Conservation (phyloP, 2,113 vertebrate species). For the Strix aluco region DNA sequence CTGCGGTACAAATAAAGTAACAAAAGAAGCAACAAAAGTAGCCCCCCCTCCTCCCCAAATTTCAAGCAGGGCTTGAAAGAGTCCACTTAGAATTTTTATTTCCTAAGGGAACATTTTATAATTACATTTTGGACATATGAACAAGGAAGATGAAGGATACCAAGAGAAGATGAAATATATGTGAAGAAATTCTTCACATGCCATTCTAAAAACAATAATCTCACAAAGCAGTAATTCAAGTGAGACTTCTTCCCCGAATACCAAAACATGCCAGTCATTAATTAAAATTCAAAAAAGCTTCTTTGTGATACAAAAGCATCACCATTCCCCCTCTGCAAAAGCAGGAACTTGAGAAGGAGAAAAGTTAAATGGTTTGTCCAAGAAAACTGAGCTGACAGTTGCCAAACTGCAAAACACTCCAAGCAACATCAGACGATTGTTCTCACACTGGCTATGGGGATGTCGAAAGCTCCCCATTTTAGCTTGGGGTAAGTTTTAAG, state of each 20-base stretch:
- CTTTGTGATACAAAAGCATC: background rate
- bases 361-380: background rate
- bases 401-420: background rate
- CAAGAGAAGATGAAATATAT: conserved; percentile 23
- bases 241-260: conserved; percentile 26
- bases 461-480: background rate
- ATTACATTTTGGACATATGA: conserved; percentile 46
- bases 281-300: conserved; percentile 30
- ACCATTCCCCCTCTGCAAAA: background rate
- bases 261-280: conserved; percentile 23
- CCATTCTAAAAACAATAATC: conserved; percentile 60
- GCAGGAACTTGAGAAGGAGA: background rate
- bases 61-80: background rate
- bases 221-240: conserved; percentile 49
- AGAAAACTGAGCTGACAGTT: background rate
- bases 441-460: background rate
- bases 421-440: background rate
- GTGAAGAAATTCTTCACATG: conserved; percentile 52
- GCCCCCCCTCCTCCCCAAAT: background rate
- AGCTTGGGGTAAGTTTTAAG: background rate
- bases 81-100: conserved; percentile 46
- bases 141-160: conserved; percentile 51
- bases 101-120: conserved; percentile 44
- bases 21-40: background rate
- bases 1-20: background rate